phyloP scores from a whole-genome alignment of 2,113 vertebrate genomes.

The Passer domesticus region DNA sequence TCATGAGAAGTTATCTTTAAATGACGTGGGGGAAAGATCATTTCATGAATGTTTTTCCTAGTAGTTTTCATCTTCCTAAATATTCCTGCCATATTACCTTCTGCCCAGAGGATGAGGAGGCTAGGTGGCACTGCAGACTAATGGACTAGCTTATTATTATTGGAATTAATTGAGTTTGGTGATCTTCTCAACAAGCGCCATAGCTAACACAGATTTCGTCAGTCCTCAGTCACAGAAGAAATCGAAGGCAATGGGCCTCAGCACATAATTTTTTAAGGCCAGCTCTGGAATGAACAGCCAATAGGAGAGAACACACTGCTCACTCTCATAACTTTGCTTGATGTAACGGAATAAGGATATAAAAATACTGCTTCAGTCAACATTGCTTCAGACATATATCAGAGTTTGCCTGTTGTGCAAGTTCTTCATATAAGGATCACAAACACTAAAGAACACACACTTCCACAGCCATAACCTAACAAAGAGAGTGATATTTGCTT shows the following conservation, averaged over 20 bases:
- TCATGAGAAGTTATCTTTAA: background rate
- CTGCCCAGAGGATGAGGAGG: background rate
- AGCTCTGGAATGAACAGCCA: background rate
- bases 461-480: background rate
- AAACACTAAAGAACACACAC: background rate
- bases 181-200: background rate
- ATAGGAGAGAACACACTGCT: background rate
- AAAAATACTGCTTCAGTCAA: background rate
- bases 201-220: background rate
- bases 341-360: background rate
- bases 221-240: background rate
- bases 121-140: constrained; percentile 62
- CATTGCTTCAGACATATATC: background rate
- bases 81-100: background rate
- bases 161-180: background rate
- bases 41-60: background rate
- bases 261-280: background rate
- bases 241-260: background rate
- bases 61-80: background rate
- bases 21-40: accelerated
- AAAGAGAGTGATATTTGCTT: background rate
- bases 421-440: background rate
- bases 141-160: background rate
- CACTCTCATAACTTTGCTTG: background rate
- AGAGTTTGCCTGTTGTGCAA: background rate